Base-by-base conservation (phyloP, 2,888 invertebrate genomes). In the Apamea monoglypha region DNA sequence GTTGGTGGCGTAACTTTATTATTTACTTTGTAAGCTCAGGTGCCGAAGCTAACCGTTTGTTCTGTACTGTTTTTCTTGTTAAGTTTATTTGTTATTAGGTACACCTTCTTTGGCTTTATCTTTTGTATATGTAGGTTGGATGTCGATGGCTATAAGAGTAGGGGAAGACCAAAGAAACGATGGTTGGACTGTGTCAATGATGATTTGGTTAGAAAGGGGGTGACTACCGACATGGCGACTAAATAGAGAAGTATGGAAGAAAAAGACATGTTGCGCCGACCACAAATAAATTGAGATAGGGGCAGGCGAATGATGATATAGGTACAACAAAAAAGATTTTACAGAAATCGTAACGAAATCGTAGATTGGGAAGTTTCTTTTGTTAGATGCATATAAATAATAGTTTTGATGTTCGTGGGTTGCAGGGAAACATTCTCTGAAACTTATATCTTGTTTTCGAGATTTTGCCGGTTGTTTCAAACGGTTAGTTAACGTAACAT, bases 1-100 rank as follows among this genome's bases (percentile, higher is more conserved):
- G 81, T 61, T 59, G 2, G 44, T 29, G 18, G 53, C 10, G 25
- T 59, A 78, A 80, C 81, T 83, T 75, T 72, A 81, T 59, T 75
- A 71, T 84, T 83, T 81, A 83, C 32, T 72, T 63, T 44, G 25
- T 21, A 69, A 79, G 75, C 85, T 81, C 85, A 83, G 83, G 81
- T 81, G 85, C 40, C 56, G 70, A 21, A 53, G 59, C 61, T 56
- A 81, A 81, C 67, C 56, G 85, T 81, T 72, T 50, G 81, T 40
- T 25, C 47, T 40, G n/a, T 50, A 40, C 16, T 76, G 61, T 76
- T 66, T 75, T 83, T 71, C 81, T 81, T 68, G 44, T 74, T 63
- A 79, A 73, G 32, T 80, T 74, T 75, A 75, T 74, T 61, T 66
- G 14, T 29, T 72, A 77, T 68, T 74, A 63, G 16, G 40, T 32